Base-by-base conservation (phyloP, 2,888 invertebrate genomes). In the Stenodema calcarata region DNA sequence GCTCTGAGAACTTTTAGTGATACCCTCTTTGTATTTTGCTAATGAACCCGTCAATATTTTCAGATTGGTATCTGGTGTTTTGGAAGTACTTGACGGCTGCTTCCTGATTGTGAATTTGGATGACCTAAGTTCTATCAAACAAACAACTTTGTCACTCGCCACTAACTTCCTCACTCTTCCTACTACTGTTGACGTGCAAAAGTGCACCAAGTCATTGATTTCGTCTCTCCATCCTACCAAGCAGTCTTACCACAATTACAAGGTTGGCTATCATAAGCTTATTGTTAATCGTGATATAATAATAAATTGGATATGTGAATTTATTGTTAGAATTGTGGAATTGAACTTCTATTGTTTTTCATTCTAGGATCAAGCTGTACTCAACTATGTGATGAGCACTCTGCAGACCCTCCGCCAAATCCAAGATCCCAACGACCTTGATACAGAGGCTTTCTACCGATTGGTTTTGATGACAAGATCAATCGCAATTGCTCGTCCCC, bases 391-490 rank as follows among this genome's bases (percentile, higher is more conserved):
- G 78, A 93, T 94, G 90, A 92, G 92, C 16, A 94, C 95, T 30
- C 92, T 97, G 41, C 93, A 93, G 81, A 92, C 93, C 87, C 93
- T 96, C 90, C 93, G 94, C 75, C 93, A 94, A 87, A 90, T 91
- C 0, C 92, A 93, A 3, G 94, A 95, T 89, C 92, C 94, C 0
- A 93, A 93, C 87, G 94, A 95, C 90, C 83, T 90, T 12, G 90
- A 98, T 91, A 96, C 98, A 0, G 98, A 98, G 91, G 96, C 96
- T 84, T 98, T 95, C 91, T 97, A 97, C 92, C 93, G 97, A 1
- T 93, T 98, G 35, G 94, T 98, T 54, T 92, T 97, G 84, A 94
- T 97, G 16, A 96, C 96, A 0, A 93, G 98, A 70, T 95, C 96
- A 54, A 96, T 98, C 76, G 97, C 98, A 12, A 94, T 96, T 14